Percentiles rank a stretch among this genome's conserved stretches.
Conservation (phyloP, 2,113 vertebrate genomes). For the Lipotes vexillifer region DNA sequence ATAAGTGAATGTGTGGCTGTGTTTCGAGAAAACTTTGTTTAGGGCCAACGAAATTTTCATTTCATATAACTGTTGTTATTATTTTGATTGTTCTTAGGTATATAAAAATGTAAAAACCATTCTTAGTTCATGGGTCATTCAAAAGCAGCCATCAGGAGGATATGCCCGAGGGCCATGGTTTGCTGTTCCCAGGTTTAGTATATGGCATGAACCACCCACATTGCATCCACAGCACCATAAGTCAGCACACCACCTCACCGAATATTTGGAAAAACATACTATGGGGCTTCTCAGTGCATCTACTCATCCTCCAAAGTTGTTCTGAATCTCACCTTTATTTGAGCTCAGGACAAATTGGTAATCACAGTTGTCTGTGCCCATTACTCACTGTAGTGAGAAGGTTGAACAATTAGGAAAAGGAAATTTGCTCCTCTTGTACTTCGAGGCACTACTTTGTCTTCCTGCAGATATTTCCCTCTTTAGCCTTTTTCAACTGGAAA, state of each 20-base stretch:
- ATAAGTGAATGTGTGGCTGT: rapidly evolving
- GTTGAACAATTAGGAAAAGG: neutral
- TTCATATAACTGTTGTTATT: too few relatives aligned
- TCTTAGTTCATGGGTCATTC: neutral
- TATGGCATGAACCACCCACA: rapidly evolving
- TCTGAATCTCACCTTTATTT: neutral
- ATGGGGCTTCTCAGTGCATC: neutral
- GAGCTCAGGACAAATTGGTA: neutral
- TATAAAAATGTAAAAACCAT: neutral
- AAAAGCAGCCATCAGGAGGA: neutral
- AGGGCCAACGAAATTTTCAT: neutral
- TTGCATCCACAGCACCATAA: rapidly evolving
- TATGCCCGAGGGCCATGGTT: rapidly evolving
- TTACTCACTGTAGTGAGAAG: neutral
- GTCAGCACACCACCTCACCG: neutral
- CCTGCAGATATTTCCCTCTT: neutral
- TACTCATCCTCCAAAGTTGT: too few relatives aligned
- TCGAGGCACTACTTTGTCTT: neutral
- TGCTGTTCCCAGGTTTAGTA: rapidly evolving
- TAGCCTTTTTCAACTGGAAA: neutral
- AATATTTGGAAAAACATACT: neutral
- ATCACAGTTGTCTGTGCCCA: rapidly evolving
- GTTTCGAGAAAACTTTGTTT: neutral
- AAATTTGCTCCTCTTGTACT: neutral
- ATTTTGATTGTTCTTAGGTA: neutral